Evolutionary conservation across 2,797 vertebrate species (phyloP), one percentile per base, ranked within the genome.

Genomic region (Chiroxiphia lanceolata): DNA sequence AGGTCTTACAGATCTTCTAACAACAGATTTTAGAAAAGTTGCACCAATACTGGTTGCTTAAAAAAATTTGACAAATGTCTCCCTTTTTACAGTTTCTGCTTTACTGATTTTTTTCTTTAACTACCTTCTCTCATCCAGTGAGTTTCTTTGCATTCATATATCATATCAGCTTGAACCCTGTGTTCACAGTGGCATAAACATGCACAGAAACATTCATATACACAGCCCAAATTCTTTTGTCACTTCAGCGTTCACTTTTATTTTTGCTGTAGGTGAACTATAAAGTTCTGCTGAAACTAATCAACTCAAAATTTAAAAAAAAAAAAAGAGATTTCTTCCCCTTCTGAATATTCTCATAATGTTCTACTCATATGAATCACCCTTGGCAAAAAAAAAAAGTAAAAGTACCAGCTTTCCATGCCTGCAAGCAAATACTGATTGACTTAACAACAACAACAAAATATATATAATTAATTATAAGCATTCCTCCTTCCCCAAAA

Each of bases 381-480:
- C 16, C 5, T 47, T 71, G 16, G 44, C 2, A 67, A 48, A 4
- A 27, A 38, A 34, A n/a, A 9, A 31, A 64, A 20, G 47, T 25
- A 25, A 80, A n/a, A 44, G 13, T 33, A 47, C 3, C 19, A 69
- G 15, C 13, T 75, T 84, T 69, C 11, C 3, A 27, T 70, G 36
- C 50, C 56, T 88, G 36, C 16, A 69, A 90, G 78, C 13, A 84
- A 85, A 57, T 71, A 64, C 36, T 54, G 64, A 72, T 54, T 1
- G 3, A 5, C n/a, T 68, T 67, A 83, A 77, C 18, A 89, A 69
- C 4, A 87, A 8, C 13, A 40, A 10, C 4, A 53, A 94, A 44
- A 94, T 57, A 44, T 40, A 64, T 63, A 70, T 77, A 72, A 90
- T 92, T 83, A 85, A 81, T 91, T 67, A 83, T 59, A 81, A 82